These are phyloP conservation scores for Cataglyphis rosenhaueri DNA, from an alignment of 2,888 invertebrate genomes.

Conservation along the genomic window DNA sequence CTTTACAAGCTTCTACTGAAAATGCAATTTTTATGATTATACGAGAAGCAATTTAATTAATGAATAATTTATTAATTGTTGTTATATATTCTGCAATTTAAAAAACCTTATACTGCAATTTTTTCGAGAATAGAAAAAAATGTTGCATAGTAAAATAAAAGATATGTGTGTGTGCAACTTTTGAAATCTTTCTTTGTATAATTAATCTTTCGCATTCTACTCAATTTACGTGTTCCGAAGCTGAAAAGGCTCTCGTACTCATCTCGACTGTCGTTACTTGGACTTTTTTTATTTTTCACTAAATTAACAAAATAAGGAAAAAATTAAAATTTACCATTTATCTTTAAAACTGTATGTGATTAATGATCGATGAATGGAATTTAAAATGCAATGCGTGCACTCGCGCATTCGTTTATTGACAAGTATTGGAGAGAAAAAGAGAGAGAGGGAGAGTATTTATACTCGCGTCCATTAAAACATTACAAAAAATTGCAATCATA, in stretches of 20 bases:
- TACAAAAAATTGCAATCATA: constrained; percentile 70
- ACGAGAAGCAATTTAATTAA: neutral
- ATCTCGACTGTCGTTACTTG: neutral
- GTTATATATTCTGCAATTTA: neutral
- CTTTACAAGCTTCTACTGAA: neutral
- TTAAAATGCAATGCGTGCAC: constrained; percentile 20
- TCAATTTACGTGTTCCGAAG: neutral
- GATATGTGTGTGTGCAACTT: neutral
- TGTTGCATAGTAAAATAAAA: neutral
- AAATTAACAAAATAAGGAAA: neutral
- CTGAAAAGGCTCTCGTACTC: neutral
- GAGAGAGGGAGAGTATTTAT: constrained; percentile 21
- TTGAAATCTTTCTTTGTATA: neutral
- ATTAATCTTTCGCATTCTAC: neutral
- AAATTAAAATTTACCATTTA: neutral
- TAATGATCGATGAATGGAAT: neutral
- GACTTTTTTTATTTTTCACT: neutral
- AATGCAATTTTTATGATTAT: neutral
- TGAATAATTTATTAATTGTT: neutral
- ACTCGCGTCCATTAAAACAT: constrained; percentile 45
- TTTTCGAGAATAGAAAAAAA: neutral
- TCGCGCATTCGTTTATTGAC: constrained; percentile 43
- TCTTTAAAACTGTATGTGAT: neutral
- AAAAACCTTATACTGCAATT: neutral
- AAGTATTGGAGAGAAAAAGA: neutral